Conservation (phyloP, 2,888 invertebrate species). For the Eupithecia subfuscata region DNA sequence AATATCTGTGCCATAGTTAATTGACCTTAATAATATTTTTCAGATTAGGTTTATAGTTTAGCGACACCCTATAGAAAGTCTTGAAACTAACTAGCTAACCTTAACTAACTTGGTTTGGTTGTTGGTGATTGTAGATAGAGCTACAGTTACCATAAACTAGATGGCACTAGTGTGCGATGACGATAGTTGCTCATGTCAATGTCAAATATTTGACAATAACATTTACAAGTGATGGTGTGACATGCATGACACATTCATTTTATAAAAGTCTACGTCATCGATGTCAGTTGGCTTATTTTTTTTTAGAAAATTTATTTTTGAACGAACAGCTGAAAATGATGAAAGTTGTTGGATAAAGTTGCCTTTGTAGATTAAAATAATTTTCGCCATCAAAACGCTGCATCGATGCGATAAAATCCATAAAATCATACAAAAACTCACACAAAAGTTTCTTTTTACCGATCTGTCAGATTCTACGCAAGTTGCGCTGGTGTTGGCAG, state of each 20-base stretch:
- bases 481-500: constrained; percentile 60
- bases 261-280: neutral
- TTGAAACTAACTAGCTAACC: neutral
- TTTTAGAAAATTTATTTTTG: neutral
- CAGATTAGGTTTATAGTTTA: neutral
- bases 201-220: neutral
- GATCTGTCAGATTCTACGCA: constrained; percentile 53
- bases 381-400: neutral
- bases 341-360: neutral
- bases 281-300: neutral
- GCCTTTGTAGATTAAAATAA: neutral
- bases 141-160: neutral
- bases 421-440: neutral
- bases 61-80: neutral
- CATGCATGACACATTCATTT: neutral
- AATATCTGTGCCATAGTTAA: too few relatives aligned
- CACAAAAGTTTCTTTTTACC: constrained; percentile 48
- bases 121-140: neutral
- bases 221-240: neutral
- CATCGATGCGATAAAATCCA: neutral
- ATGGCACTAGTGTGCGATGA: neutral
- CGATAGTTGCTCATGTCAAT: neutral
- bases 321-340: too few relatives aligned
- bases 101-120: too few relatives aligned
- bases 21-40: too few relatives aligned